phyloP scores from a whole-genome alignment of 2,113 vertebrate genomes.

The Channa argus region DNA sequence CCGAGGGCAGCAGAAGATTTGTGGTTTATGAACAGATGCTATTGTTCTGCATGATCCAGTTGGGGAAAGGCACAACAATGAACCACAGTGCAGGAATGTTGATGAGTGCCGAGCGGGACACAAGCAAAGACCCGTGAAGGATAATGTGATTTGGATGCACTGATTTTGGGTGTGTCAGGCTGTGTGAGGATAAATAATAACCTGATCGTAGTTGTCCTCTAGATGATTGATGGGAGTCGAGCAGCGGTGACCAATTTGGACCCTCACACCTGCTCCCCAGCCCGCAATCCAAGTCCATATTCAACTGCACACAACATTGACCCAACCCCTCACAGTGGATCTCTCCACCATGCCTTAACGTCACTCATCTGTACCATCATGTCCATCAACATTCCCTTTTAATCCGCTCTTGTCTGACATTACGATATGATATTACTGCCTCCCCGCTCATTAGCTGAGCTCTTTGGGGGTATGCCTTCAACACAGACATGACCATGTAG shows the following conservation, averaged over 20 bases:
- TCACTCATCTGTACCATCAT: conserved; percentile 57
- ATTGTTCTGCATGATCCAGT: conserved; percentile 35
- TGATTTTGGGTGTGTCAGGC: background rate
- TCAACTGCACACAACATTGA: conserved; percentile 27
- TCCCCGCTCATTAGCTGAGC: conserved; percentile 42
- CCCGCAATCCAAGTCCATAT: conserved; percentile 21
- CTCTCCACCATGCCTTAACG: conserved; percentile 15
- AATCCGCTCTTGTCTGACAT: conserved; percentile 72
- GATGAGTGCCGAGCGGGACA: conserved; percentile 11
- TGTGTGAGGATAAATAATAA: conserved; percentile 16
- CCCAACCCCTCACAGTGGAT: conserved; percentile 5
- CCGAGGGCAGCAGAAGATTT: conserved; percentile 44
- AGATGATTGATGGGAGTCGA: conserved; percentile 8
- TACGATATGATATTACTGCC: conserved; percentile 64
- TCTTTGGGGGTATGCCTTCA: conserved; percentile 36
- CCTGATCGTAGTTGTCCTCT: conserved; percentile 21
- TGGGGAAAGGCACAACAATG: conserved; percentile 39
- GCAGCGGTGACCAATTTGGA: conserved; percentile 1
- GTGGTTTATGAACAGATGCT: conserved; percentile 53
- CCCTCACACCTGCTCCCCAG: background rate
- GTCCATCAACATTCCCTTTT: conserved; percentile 70
- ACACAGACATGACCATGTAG: conserved; percentile 61
- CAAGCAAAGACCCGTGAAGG: conserved; percentile 29
- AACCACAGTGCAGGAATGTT: conserved; percentile 47
- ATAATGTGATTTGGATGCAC: conserved; percentile 60